A percentile compares a stretch with the other conserved stretches of the same genome.
These are phyloP conservation scores for Epinephelus lanceolatus DNA, from an alignment of 2,113 vertebrate species.

Conservation along the genomic window DNA sequence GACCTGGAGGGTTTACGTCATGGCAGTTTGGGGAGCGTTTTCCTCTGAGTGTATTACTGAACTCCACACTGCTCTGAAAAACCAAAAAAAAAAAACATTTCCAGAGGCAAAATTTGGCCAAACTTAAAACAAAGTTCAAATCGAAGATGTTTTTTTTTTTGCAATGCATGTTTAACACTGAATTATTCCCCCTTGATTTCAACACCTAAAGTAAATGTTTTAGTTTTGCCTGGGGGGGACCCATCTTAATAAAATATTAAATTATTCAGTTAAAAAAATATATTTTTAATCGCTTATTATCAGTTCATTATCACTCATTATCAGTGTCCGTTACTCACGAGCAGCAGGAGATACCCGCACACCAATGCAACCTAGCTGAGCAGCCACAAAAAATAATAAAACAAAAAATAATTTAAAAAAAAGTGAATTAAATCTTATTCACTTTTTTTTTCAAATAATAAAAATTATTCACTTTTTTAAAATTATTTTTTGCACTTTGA, in stretches of 20 bases:
- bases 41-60: conserved; percentile 13
- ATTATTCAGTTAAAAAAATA: not conserved
- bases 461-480: too few species aligned
- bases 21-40: not conserved
- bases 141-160: not conserved
- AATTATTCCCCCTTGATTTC: conserved; percentile 7
- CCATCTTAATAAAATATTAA: not conserved
- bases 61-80: conserved; percentile 1
- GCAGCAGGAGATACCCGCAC: too few species aligned
- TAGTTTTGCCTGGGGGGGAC: not conserved
- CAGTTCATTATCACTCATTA: not conserved
- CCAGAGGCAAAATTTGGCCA: conserved; percentile 2
- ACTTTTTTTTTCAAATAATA: too few species aligned
- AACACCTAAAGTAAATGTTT: conserved; percentile 35
- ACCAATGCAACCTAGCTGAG: too few species aligned
- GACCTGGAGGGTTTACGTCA: conserved; percentile 13
- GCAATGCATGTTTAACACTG: not conserved
- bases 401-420: too few species aligned
- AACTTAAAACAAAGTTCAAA: conserved; percentile 25
- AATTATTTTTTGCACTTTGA: too few species aligned
- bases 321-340: not conserved
- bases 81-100: not conserved
- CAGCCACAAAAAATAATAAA: too few species aligned
- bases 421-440: too few species aligned
- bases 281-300: conserved; percentile 31